Percentiles rank a stretch among this genome's conserved stretches.
These are phyloP conservation scores for Drepana falcataria DNA, from an alignment of 2,888 invertebrate genomes.

Conservation along the genomic window DNA sequence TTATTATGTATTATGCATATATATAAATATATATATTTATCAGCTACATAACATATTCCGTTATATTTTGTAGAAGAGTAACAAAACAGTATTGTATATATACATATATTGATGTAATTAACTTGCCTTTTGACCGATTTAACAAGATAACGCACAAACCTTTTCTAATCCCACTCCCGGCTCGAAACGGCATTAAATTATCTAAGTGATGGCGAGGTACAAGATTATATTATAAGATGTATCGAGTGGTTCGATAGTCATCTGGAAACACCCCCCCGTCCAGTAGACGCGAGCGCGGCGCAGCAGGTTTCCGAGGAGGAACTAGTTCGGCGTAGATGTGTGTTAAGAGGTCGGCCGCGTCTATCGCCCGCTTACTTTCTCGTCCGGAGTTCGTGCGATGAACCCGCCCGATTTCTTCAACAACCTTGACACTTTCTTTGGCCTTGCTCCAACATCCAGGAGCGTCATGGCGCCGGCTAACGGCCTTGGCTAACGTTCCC, in stretches of 20 bases:
- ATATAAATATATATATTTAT: constrained; percentile 13
- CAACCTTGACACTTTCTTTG: constrained; percentile 77
- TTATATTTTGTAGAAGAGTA: constrained; percentile 36
- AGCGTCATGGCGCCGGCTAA: constrained; percentile 22
- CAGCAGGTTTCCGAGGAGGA: constrained; percentile 44
- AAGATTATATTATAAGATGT: constrained; percentile 32
- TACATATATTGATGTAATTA: constrained; percentile 49
- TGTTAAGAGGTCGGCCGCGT: constrained; percentile 69
- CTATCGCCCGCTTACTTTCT: constrained; percentile 67
- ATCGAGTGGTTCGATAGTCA: constrained; percentile 27
- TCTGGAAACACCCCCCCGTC: constrained; percentile 36
- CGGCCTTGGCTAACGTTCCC: constrained; percentile 56
- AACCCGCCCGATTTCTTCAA: constrained; percentile 72
- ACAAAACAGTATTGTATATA: constrained; percentile 51
- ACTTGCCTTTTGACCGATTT: constrained; percentile 77
- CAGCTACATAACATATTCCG: constrained; percentile 33
- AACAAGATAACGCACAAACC: constrained; percentile 71
- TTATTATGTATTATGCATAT: constrained; percentile 25
- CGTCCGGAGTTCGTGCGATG: constrained; percentile 61
- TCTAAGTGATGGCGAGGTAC: constrained; percentile 14
- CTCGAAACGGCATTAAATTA: constrained; percentile 7
- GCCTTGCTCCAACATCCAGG: constrained; percentile 56
- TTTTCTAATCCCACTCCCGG: constrained; percentile 37
- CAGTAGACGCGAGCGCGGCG: constrained; percentile 22
- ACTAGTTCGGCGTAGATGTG: constrained; percentile 63